A percentile compares a stretch with the other conserved stretches of the same genome.
phyloP scores from a whole-genome alignment of 1,140 invertebrate species.

The Nautilus pompilius region DNA sequence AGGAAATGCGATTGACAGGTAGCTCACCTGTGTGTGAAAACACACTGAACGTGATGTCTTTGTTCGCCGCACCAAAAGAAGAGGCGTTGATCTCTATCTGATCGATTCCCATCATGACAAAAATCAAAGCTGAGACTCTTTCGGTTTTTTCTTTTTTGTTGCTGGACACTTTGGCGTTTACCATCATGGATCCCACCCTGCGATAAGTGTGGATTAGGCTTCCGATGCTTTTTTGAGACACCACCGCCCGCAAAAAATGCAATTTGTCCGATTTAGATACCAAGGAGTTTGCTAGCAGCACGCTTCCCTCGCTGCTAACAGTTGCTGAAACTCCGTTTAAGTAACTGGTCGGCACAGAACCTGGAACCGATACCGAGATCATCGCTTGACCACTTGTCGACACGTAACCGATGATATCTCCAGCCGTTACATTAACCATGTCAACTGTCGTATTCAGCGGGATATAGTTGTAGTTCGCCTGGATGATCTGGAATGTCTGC shows the following conservation, averaged over 20 bases:
- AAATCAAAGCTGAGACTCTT: constrained; percentile 7
- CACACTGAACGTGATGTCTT: constrained; percentile 7
- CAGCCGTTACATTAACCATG: constrained; percentile 11
- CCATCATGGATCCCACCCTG: no score
- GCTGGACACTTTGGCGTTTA: background rate
- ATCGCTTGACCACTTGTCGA: background rate
- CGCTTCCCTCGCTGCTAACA: no score
- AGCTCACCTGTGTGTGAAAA: constrained; percentile 29
- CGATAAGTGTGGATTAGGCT: background rate
- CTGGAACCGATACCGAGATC: background rate
- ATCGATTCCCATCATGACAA: constrained; percentile 30
- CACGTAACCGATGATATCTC: constrained; percentile 21
- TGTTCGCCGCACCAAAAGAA: constrained; percentile 12
- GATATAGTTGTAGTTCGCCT: constrained; percentile 16
- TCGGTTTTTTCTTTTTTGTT: background rate
- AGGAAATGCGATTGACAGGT: background rate
- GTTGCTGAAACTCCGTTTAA: no score
- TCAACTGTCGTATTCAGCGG: constrained; percentile 3
- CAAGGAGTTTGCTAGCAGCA: no score
- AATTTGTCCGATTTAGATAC: no score
- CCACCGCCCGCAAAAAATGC: background rate
- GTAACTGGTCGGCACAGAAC: background rate
- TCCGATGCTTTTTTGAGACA: background rate
- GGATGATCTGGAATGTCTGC: no score
- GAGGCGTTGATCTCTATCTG: constrained; percentile 14